phyloP scores from a whole-genome alignment of 2,113 vertebrate genomes.

The Anhinga anhinga region DNA sequence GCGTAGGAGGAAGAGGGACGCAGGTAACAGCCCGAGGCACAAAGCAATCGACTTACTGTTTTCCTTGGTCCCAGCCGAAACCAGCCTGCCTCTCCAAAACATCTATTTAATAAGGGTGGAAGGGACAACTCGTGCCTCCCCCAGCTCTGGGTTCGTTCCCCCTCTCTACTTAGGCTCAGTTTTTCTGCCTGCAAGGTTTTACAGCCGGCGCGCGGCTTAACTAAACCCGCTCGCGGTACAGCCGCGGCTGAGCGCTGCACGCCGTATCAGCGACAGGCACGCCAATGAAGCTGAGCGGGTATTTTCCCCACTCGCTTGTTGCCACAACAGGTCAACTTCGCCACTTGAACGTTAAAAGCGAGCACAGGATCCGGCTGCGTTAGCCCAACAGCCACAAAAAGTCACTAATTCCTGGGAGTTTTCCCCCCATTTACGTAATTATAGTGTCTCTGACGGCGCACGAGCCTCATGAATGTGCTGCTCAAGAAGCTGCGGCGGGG shows the following conservation, averaged over 20 bases:
- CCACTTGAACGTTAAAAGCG: rapidly evolving
- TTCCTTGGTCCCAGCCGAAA: background rate
- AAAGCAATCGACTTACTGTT: background rate
- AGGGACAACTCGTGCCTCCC: background rate
- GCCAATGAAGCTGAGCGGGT: rapidly evolving
- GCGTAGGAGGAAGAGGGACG: rapidly evolving
- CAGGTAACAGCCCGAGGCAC: background rate
- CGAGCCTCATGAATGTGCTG: rapidly evolving
- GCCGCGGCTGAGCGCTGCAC: rapidly evolving
- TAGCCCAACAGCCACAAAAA: background rate
- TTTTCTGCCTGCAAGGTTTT: background rate
- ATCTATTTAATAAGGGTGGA: background rate
- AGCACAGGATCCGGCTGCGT: background rate
- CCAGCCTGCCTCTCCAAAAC: background rate
- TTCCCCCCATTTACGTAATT: rapidly evolving
- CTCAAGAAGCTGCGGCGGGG: rapidly evolving
- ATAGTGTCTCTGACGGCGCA: background rate
- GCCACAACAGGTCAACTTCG: no score
- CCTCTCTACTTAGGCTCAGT: background rate
- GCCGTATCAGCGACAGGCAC: rapidly evolving
- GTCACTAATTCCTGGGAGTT: background rate
- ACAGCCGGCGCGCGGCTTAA: rapidly evolving
- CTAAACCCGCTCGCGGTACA: background rate
- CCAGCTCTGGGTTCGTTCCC: background rate
- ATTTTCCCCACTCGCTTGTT: no score